A percentile compares a stretch with the other conserved stretches of the same genome.
Evolutionary conservation across 2,888 invertebrate genomes (phyloP).

Genomic region (Anorthoa munda): DNA sequence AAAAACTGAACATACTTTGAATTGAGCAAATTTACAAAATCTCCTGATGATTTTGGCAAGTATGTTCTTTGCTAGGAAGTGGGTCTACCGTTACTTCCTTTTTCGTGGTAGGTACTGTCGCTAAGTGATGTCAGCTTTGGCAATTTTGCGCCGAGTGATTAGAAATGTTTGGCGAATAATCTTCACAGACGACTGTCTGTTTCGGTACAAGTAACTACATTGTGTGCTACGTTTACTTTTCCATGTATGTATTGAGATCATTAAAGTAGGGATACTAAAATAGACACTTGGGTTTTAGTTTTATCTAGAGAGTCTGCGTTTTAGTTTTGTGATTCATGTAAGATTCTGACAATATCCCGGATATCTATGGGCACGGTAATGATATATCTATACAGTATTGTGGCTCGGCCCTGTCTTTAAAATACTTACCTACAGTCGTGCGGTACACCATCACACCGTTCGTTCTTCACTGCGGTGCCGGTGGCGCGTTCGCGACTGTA

Average conservation of each 20-base stretch:
- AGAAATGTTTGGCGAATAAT: slow-evolving; percentile 51
- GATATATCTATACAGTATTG: too few species aligned
- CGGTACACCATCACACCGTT: too few species aligned
- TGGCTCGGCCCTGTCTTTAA: too few species aligned
- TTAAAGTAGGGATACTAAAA: too few species aligned
- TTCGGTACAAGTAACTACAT: neutral
- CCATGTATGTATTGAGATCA: too few species aligned
- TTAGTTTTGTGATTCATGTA: neutral
- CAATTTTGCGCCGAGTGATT: slow-evolving; percentile 52
- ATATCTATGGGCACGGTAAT: neutral
- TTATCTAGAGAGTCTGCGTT: neutral
- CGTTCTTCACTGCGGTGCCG: too few species aligned
- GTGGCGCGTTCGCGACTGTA: too few species aligned
- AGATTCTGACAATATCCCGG: too few species aligned
- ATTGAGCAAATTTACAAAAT: too few species aligned
- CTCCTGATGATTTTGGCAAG: neutral
- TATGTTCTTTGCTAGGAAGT: neutral
- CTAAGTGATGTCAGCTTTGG: slow-evolving; percentile 55
- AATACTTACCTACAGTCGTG: too few species aligned
- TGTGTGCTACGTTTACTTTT: neutral
- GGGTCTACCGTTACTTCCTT: slow-evolving; percentile 41
- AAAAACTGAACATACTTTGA: neutral
- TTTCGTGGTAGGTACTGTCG: slow-evolving; percentile 42
- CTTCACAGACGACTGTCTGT: slow-evolving; percentile 25
- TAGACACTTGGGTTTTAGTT: neutral